Conservation (phyloP, 2,113 vertebrate genomes). For the Morone saxatilis region DNA sequence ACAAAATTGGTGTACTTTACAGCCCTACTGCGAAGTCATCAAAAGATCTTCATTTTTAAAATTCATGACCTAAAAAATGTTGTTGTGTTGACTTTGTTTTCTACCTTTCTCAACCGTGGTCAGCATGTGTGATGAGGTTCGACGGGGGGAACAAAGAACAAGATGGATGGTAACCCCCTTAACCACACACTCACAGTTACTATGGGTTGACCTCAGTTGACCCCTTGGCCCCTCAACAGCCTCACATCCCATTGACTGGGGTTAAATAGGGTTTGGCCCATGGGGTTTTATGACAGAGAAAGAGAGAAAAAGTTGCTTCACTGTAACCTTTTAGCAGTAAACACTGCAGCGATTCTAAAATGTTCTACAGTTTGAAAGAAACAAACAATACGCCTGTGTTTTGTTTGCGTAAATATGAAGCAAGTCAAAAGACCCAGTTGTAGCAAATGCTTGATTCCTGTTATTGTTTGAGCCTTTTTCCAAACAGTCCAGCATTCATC, state of each 20-base stretch:
- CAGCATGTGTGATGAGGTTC: slow-evolving; percentile 49
- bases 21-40: neutral
- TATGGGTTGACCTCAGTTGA: slow-evolving; percentile 81
- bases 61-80: slow-evolving; percentile 26
- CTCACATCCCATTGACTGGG: slow-evolving; percentile 77
- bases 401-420: slow-evolving; percentile 7
- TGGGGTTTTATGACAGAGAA: slow-evolving; percentile 64
- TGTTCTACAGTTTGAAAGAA: slow-evolving; percentile 20
- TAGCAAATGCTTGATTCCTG: slow-evolving; percentile 22
- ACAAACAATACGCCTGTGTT: slow-evolving; percentile 11
- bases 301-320: slow-evolving; percentile 56
- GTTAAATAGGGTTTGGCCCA: slow-evolving; percentile 70
- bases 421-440: neutral
- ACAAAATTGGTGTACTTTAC: neutral
- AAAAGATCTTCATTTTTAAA: neutral
- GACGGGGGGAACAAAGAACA: slow-evolving; percentile 62
- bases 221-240: slow-evolving; percentile 78
- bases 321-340: slow-evolving; percentile 56
- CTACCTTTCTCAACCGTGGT: slow-evolving; percentile 22
- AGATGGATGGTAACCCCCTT: slow-evolving; percentile 70
- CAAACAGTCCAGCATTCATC: slow-evolving; percentile 30
- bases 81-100: slow-evolving; percentile 32
- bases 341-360: slow-evolving; percentile 18
- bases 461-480: slow-evolving; percentile 27
- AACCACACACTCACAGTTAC: slow-evolving; percentile 67